Evolutionary conservation across 2,113 vertebrate genomes (phyloP).

Genomic region (Coryphaenoides rupestris): DNA sequence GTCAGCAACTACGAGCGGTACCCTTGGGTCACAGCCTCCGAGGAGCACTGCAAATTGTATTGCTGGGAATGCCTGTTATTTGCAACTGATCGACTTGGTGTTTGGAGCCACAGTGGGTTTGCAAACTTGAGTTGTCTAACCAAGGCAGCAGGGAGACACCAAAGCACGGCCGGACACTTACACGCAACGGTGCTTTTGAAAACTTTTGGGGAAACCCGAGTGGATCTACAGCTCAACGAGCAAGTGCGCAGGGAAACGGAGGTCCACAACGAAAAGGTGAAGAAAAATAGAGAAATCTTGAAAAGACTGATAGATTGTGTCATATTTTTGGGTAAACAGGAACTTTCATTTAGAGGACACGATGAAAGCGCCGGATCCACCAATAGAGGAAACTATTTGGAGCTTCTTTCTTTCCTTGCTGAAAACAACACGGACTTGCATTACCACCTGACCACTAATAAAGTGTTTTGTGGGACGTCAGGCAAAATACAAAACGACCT

Average conservation of each 20-base stretch:
- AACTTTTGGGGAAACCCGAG: too few relatives aligned
- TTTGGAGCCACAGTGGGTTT: too few relatives aligned
- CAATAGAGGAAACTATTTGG: slow-evolving; percentile 11
- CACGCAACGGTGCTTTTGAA: too few relatives aligned
- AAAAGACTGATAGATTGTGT: slow-evolving; percentile 24
- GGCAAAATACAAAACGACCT: slow-evolving; percentile 27
- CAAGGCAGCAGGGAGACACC: too few relatives aligned
- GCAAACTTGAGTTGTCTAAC: too few relatives aligned
- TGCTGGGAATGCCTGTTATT: too few relatives aligned
- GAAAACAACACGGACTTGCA: slow-evolving; percentile 10
- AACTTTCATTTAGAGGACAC: slow-evolving; percentile 25
- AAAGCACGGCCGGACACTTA: too few relatives aligned
- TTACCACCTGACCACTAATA: slow-evolving; percentile 28
- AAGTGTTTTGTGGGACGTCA: slow-evolving; percentile 18
- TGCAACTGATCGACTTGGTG: too few relatives aligned
- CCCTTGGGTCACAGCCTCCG: too few relatives aligned
- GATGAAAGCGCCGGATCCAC: neutral
- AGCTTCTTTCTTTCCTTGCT: slow-evolving; percentile 12
- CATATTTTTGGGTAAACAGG: slow-evolving; percentile 17
- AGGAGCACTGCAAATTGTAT: too few relatives aligned
- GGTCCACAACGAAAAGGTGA: slow-evolving; percentile 22
- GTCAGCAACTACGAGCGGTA: too few relatives aligned
- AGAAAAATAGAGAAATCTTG: slow-evolving; percentile 22
- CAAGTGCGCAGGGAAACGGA: slow-evolving; percentile 16
- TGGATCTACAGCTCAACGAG: slow-evolving; percentile 17